phyloP scores from a whole-genome alignment of 2,888 invertebrate species.

The Campaea margaritaria region DNA sequence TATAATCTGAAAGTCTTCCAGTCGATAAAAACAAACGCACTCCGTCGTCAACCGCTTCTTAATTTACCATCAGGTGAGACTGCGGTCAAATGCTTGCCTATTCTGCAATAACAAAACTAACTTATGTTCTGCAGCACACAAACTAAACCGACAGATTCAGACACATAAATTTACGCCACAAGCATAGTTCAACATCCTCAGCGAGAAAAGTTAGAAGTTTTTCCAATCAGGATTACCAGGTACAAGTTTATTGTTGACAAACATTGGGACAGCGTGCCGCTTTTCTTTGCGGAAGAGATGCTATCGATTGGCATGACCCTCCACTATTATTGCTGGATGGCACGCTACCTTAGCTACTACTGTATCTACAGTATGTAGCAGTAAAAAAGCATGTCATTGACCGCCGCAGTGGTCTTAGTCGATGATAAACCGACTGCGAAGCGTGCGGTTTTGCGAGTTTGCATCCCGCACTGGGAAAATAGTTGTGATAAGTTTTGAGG shows the following conservation, averaged over 20 bases:
- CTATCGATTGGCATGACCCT: slow-evolving; percentile 61
- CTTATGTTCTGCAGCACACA: not conserved
- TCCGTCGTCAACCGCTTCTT: too few relatives aligned
- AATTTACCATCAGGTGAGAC: too few relatives aligned
- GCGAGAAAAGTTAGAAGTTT: slow-evolving; percentile 17
- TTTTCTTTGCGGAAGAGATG: slow-evolving; percentile 67
- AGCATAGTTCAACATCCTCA: slow-evolving; percentile 15
- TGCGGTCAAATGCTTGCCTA: too few relatives aligned
- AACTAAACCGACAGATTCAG: not conserved
- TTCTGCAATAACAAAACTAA: too few relatives aligned
- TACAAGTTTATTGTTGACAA: slow-evolving; percentile 62
- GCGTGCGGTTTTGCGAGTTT: too few relatives aligned
- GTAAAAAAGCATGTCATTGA: too few relatives aligned
- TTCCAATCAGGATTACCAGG: slow-evolving; percentile 44
- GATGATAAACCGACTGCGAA: too few relatives aligned
- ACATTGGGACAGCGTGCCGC: slow-evolving; percentile 54
- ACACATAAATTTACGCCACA: slow-evolving; percentile 1
- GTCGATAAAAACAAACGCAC: too few relatives aligned
- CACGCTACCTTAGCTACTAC: slow-evolving; percentile 56
- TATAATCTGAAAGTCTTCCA: too few relatives aligned
- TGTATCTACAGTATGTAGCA: not conserved
- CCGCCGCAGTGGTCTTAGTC: too few relatives aligned
- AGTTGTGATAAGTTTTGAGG: too few relatives aligned
- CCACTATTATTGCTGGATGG: slow-evolving; percentile 57
- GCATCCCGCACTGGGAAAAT: too few relatives aligned